Evolutionary conservation across 2,113 vertebrate species (phyloP).

Genomic region (Phalacrocorax aristotelis): DNA sequence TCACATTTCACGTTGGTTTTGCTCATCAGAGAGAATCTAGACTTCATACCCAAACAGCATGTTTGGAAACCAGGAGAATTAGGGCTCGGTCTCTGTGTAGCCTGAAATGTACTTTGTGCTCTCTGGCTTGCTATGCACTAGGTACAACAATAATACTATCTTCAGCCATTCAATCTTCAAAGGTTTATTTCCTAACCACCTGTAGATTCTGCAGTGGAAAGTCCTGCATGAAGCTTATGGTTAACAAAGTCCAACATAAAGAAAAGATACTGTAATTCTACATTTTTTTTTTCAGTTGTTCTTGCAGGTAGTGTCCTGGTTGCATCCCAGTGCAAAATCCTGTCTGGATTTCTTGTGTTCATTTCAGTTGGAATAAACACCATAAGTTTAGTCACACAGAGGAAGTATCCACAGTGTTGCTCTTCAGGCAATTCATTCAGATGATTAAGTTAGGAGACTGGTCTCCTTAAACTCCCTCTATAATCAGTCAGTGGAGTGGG

Average conservation of each 20-base stretch:
- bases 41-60: not conserved
- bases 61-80: not conserved
- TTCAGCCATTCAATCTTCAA: not conserved
- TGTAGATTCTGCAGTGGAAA: not conserved
- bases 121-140: not conserved
- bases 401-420: not conserved
- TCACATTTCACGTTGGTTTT: not conserved
- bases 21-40: not conserved
- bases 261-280: not conserved
- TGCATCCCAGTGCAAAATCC: not conserved
- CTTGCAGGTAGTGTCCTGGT: not conserved
- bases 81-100: not conserved
- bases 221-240: not conserved
- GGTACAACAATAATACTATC: not conserved
- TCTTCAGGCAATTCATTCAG: not conserved
- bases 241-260: not conserved
- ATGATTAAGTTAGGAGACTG: not conserved
- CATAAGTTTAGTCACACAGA: not conserved
- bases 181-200: not conserved
- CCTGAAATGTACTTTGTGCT: not conserved
- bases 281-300: not conserved
- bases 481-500: not conserved
- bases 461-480: not conserved
- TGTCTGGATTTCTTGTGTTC: not conserved
- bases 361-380: not conserved